Base-by-base conservation (phyloP, 2,888 invertebrate genomes). In the Drosophila affinis region DNA sequence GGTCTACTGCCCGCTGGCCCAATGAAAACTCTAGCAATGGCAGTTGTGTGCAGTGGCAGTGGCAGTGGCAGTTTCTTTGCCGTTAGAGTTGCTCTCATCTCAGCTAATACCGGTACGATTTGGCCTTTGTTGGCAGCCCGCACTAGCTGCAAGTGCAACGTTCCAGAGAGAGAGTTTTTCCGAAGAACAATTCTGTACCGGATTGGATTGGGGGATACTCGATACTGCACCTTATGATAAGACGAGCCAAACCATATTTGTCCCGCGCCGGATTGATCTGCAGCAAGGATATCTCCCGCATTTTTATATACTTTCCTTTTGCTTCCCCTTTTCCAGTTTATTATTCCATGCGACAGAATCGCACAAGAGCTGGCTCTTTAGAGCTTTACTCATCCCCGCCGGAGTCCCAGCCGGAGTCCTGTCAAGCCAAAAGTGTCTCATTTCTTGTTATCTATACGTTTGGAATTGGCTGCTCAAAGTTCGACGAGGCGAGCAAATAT, bases 401-500 rank as follows among this genome's bases (percentile, higher is more conserved):
- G 46, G 49, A 60, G 52, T 62, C 56, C 7, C 24, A 44, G 29
- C 48, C n/a, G 70, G 57, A 56, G 56, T 67, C 58, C 61, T 78
- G 58, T 70, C 63, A 47, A 78, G 70, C 71, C 71, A 83, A 72
- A 74, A 87, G 81, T 83, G 75, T 75, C 67, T 72, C 75, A 72
- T 88, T 80, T 67, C 81, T 72, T 69, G 81, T 80, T 62, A 77
- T 69, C 59, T 68, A 80, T 65, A 75, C 72, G 60, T 39, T 51
- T 73, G 59, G 83, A 82, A 82, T 82, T 88, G 88, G 82, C 84
- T 82, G 72, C 75, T 77, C 67, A 71, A 77, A 71, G 81, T 88
- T 88, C 81, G 87, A 88, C 84, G 84, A 88, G 71, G 77, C 83
- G 80, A 65, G 67, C 70, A 82, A 83, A 86, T 88, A 87, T 88